Evolutionary conservation across 1,140 invertebrate genomes (phyloP).

Genomic region (Leptinotarsa lineolata): DNA sequence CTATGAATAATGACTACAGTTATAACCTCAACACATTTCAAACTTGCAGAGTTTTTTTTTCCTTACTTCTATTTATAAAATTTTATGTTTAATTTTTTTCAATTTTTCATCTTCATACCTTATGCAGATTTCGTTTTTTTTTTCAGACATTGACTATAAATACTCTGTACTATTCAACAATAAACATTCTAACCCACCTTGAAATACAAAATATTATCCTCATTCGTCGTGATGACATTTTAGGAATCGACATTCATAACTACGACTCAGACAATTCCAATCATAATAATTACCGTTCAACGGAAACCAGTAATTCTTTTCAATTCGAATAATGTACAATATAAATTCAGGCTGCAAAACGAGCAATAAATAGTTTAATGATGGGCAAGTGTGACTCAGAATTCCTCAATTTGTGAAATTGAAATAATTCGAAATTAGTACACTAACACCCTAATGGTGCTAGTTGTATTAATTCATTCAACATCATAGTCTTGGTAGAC

Average conservation of each 20-base stretch:
- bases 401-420: conserved; percentile 24
- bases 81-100: too few species aligned
- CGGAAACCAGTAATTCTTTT: conserved; percentile 27
- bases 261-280: conserved; percentile 16
- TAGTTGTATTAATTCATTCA: conserved; percentile 18
- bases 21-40: too few species aligned
- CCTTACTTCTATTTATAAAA: too few species aligned
- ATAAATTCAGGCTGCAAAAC: conserved; percentile 26
- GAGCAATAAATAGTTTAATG: conserved; percentile 27
- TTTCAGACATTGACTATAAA: neutral
- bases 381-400: conserved; percentile 21
- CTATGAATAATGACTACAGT: too few species aligned
- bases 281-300: conserved; percentile 20
- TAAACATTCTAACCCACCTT: neutral
- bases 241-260: neutral
- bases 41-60: too few species aligned
- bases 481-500: conserved; percentile 1
- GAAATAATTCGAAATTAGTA: conserved; percentile 23
- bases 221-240: neutral
- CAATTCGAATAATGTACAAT: conserved; percentile 24
- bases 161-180: neutral
- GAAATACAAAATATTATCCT: neutral
- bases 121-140: too few species aligned
- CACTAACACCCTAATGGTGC: conserved; percentile 16
- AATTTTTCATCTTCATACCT: too few species aligned